Evolutionary conservation across 2,797 vertebrate species (phyloP).

Genomic region (Sebastes taczanowskii): DNA sequence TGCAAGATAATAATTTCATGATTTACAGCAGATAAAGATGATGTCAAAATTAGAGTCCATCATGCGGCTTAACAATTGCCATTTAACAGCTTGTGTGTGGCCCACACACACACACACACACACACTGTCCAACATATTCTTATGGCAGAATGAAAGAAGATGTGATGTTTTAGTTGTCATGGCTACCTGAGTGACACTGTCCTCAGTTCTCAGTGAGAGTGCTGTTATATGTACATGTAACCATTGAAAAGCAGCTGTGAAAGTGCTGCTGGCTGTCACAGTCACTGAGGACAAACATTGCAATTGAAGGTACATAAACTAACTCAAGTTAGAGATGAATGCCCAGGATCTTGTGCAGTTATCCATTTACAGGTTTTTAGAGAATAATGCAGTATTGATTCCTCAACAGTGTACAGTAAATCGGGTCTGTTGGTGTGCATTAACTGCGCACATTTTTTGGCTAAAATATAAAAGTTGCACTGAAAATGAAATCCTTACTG

Average conservation of each 20-base stretch:
- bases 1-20: slow-evolving; percentile 56
- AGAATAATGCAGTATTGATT: slow-evolving; percentile 35
- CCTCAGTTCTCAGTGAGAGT: slow-evolving; percentile 18
- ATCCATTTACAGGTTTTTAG: slow-evolving; percentile 19
- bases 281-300: background rate
- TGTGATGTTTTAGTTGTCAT: slow-evolving; percentile 62
- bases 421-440: background rate
- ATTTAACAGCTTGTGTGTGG: slow-evolving; percentile 21
- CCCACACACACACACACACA: background rate
- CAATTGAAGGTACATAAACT: background rate
- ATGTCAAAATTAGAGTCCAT: slow-evolving; percentile 38
- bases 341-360: background rate
- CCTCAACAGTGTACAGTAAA: background rate
- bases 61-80: slow-evolving; percentile 29
- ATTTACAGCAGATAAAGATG: slow-evolving; percentile 39
- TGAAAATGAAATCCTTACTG: background rate
- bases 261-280: background rate
- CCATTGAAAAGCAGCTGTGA: slow-evolving; percentile 5
- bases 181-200: slow-evolving; percentile 47
- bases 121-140: slow-evolving; percentile 9
- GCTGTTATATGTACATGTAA: slow-evolving; percentile 17
- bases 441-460: background rate
- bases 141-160: slow-evolving; percentile 39
- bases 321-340: background rate
- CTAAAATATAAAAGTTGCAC: background rate